These are phyloP conservation scores for Diglossa cyanea DNA, from an alignment of 2,797 vertebrate species.

Conservation along the genomic window DNA sequence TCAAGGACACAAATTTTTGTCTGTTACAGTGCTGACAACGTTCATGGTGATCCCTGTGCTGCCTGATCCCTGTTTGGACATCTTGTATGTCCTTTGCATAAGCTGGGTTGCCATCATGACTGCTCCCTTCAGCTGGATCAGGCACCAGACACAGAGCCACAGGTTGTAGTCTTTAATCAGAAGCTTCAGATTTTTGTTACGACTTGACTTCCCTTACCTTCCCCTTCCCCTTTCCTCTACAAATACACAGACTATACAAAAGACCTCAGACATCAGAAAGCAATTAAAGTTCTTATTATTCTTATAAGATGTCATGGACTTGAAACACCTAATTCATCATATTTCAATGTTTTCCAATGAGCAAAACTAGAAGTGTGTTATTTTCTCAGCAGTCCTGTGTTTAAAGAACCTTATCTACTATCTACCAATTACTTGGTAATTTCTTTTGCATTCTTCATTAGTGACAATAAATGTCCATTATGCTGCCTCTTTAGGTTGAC, in stretches of 20 bases:
- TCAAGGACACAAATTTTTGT: neutral
- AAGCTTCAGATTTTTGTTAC: neutral
- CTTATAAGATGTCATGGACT: neutral
- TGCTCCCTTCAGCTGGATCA: neutral
- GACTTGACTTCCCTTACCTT: neutral
- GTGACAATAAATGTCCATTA: neutral
- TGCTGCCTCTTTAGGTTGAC: neutral
- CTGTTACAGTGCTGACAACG: neutral
- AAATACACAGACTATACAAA: neutral
- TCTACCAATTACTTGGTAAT: neutral
- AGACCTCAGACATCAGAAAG: neutral
- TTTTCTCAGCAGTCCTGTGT: neutral
- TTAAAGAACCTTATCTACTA: neutral
- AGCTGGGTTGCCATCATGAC: neutral
- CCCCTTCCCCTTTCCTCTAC: neutral
- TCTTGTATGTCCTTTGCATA: neutral
- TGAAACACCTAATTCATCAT: neutral
- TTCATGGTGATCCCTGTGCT: neutral
- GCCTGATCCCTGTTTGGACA: neutral
- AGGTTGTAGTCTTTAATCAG: neutral
- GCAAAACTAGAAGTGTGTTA: neutral
- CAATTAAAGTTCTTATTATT: neutral
- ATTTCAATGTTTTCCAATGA: neutral
- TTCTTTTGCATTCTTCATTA: neutral
- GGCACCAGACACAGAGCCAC: neutral